These are phyloP conservation scores for Caenorhabditis macrosperma DNA, from an alignment of 2,888 invertebrate species.

Conservation along the genomic window DNA sequence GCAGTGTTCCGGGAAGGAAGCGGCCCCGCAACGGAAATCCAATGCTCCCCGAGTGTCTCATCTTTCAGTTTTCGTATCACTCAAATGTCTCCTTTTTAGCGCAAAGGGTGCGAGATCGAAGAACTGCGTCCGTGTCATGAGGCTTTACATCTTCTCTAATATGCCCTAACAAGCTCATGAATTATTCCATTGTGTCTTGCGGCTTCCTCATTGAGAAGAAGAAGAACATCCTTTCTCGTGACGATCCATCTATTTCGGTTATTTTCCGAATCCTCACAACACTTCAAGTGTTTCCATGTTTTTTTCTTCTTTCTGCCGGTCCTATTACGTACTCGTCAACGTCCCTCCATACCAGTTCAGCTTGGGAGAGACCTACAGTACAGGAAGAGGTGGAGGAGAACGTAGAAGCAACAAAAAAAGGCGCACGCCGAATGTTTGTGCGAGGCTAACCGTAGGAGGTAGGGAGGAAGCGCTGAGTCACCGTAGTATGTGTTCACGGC, in stretches of 20 bases:
- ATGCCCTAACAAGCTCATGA: neutral
- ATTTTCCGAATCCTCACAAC: constrained; percentile 8
- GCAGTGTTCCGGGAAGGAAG: neutral
- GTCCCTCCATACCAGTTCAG: constrained; percentile 23
- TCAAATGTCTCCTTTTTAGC: constrained; percentile 7
- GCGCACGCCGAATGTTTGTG: constrained; percentile 38
- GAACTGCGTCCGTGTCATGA: neutral
- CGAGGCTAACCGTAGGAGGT: constrained; percentile 15
- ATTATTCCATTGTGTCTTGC: constrained; percentile 7
- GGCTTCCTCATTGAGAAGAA: constrained; percentile 21
- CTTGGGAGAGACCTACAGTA: neutral
- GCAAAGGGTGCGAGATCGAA: constrained; percentile 1
- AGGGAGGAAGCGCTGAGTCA: constrained; percentile 47
- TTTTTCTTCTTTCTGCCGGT: constrained; percentile 4
- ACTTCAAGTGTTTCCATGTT: constrained; percentile 41
- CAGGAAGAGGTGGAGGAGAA: neutral
- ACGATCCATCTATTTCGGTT: neutral
- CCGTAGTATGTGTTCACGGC: constrained; percentile 44
- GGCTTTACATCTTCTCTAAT: neutral
- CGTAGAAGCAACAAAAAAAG: constrained; percentile 28
- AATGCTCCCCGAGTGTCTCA: constrained; percentile 28
- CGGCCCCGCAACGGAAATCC: constrained; percentile 21
- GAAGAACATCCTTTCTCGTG: constrained; percentile 1
- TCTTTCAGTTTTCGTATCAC: constrained; percentile 46
- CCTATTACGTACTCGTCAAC: constrained; percentile 6